Base-by-base conservation (phyloP, 2,113 vertebrate genomes). In the Engystomops pustulosus region DNA sequence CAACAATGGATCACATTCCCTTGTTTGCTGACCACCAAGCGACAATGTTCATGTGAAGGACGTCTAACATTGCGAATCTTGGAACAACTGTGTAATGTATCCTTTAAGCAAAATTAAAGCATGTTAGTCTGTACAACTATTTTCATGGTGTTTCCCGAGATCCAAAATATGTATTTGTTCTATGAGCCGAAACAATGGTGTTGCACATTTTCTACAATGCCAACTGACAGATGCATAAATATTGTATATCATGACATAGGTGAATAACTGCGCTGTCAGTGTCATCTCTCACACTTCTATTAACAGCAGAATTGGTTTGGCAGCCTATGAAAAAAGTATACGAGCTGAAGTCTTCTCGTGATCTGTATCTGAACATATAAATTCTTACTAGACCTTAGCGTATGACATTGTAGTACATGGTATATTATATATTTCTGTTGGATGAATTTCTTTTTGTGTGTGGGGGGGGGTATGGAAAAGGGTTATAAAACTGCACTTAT, bases 191-290 rank as follows among this genome's bases (percentile, higher is more conserved):
- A 47, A 74, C 17, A 67, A 18, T 1, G 8, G 32, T 17, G 36
- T 9, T 67, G 70, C 14, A 74, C 23, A 45, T 25, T 74, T 27
- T 20, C 25, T 45, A 27, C 70, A 74, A 30, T 67, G 14, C 44
- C 27, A 25, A 47, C 25, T 74, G 45, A 47, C 23, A n/a, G 23
- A 49, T 20, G 36, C 20, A 70, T 49, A 18, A 74, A 74, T 74
- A 74, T 27, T 72, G 69, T 72, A 72, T 72, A 72, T 27, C 23
- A 44, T 45, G 38, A 72, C 41, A 72, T 47, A 47, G 25, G 11
- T 47, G 14, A 6, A 45, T 45, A 72, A 44, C 10, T 25, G 10
- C 27, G n/a, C 38, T 71, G 69, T 47, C 41, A 70, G 4, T 38
- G 34, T 70, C 68, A 44, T 70, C 44, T 70, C n/a, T 70, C 18